A percentile compares a stretch with the other conserved stretches of the same genome.
These are phyloP conservation scores for Phylloscopus trochiloides DNA, from an alignment of 2,113 vertebrate species.

Conservation along the genomic window DNA sequence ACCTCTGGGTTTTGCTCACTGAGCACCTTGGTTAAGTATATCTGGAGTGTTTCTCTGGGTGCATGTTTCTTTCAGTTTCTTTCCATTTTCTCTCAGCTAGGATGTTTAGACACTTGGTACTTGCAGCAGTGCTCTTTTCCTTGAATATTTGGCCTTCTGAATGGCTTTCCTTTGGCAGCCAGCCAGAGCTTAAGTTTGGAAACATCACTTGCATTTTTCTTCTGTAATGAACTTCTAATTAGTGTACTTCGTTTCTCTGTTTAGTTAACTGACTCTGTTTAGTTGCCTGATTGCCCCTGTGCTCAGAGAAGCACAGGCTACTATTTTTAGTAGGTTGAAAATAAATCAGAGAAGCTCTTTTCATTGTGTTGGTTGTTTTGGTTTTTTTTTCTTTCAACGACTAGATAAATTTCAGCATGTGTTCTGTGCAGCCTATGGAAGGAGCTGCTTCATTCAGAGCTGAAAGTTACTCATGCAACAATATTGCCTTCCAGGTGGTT, in stretches of 20 bases:
- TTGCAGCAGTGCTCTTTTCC: background rate
- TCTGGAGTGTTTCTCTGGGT: background rate
- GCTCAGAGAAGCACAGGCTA: background rate
- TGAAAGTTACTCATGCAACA: background rate
- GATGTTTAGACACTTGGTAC: background rate
- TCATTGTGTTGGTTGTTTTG: background rate
- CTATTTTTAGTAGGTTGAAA: slow-evolving; percentile 11
- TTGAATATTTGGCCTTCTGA: slow-evolving; percentile 9
- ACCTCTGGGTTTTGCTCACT: background rate
- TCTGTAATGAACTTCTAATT: slow-evolving; percentile 46
- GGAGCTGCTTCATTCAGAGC: background rate
- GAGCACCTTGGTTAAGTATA: background rate
- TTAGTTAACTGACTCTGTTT: background rate
- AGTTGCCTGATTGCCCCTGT: background rate
- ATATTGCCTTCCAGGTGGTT: slow-evolving; percentile 80
- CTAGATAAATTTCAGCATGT: background rate
- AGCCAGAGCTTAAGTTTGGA: slow-evolving; percentile 18
- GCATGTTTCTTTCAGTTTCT: background rate
- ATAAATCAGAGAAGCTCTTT: background rate
- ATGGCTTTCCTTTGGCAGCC: slow-evolving; percentile 17
- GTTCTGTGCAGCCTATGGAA: background rate
- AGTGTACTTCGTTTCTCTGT: slow-evolving; percentile 9
- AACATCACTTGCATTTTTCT: slow-evolving; percentile 18
- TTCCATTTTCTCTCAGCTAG: background rate
- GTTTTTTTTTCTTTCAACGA: background rate